Conservation (phyloP, 2,113 vertebrate genomes). For the Onychorhynchus coronatus region DNA sequence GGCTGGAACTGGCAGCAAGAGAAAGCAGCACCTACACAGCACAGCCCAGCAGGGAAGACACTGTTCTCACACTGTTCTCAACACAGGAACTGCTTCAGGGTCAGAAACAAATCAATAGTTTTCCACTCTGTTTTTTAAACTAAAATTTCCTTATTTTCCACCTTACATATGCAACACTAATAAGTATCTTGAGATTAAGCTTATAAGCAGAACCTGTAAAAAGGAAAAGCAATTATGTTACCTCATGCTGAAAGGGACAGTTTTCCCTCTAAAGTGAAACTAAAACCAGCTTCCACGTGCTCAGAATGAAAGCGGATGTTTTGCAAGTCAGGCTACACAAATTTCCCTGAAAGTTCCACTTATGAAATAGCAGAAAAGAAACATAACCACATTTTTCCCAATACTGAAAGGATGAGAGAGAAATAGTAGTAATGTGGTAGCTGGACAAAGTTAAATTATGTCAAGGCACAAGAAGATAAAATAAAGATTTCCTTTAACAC, state of each 20-base stretch:
- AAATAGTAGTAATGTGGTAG: not conserved
- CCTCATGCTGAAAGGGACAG: not conserved
- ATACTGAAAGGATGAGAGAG: not conserved
- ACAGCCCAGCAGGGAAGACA: not conserved
- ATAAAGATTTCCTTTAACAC: not conserved
- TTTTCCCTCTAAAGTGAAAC: not conserved
- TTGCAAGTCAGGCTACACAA: not conserved
- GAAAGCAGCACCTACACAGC: not conserved
- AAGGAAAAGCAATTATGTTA: not conserved
- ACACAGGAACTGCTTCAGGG: not conserved
- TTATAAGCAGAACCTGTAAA: not conserved
- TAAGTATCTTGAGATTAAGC: not conserved
- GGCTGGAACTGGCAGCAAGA: not conserved
- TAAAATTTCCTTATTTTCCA: not conserved
- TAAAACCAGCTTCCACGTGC: not conserved
- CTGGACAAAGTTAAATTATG: not conserved
- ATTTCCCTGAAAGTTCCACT: not conserved
- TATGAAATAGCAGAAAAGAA: not conserved
- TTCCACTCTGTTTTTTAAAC: not conserved
- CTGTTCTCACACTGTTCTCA: no score
- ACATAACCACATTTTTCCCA: not conserved
- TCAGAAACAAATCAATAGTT: not conserved
- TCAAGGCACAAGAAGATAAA: not conserved
- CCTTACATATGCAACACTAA: not conserved
- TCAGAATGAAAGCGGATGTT: constrained; percentile 10